A percentile compares a stretch with the other conserved stretches of the same genome.
Evolutionary conservation across 2,888 invertebrate genomes (phyloP).

Genomic region (Allophyes oxyacanthae): DNA sequence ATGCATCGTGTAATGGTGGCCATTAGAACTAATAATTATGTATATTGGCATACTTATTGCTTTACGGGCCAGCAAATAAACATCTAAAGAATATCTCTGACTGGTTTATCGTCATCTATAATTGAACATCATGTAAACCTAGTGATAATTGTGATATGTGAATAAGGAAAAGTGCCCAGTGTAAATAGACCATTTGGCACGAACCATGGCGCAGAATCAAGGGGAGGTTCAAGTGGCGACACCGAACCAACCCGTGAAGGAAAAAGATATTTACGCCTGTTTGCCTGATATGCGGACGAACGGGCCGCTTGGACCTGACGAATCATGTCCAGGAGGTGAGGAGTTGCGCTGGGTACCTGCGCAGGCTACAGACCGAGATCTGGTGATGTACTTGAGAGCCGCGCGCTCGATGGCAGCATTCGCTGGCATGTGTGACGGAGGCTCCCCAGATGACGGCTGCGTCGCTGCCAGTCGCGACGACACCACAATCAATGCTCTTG

Average conservation of each 20-base stretch:
- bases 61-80: slow-evolving; percentile 79
- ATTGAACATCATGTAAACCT: slow-evolving; percentile 77
- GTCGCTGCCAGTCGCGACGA: slow-evolving; percentile 99
- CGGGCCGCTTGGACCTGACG: slow-evolving; percentile 84
- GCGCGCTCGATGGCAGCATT: slow-evolving; percentile 99
- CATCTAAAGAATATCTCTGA: slow-evolving; percentile 65
- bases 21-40: slow-evolving; percentile 89
- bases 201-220: slow-evolving; percentile 88
- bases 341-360: slow-evolving; percentile 98
- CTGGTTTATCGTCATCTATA: slow-evolving; percentile 63
- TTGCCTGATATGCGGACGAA: slow-evolving; percentile 89
- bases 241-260: slow-evolving; percentile 86
- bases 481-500: slow-evolving; percentile 98
- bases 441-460: slow-evolving; percentile 98
- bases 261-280: slow-evolving; percentile 87
- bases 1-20: slow-evolving; percentile 89
- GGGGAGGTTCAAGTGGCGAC: slow-evolving; percentile 88
- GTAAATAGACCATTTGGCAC: slow-evolving; percentile 76
- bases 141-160: slow-evolving; percentile 74
- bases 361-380: slow-evolving; percentile 97
- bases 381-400: slow-evolving; percentile 99
- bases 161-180: slow-evolving; percentile 74
- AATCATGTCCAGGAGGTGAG: slow-evolving; percentile 91
- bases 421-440: slow-evolving; percentile 99
- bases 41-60: slow-evolving; percentile 88